Evolutionary conservation across 2,797 vertebrate genomes (phyloP).

Genomic region (Helostoma temminkii): DNA sequence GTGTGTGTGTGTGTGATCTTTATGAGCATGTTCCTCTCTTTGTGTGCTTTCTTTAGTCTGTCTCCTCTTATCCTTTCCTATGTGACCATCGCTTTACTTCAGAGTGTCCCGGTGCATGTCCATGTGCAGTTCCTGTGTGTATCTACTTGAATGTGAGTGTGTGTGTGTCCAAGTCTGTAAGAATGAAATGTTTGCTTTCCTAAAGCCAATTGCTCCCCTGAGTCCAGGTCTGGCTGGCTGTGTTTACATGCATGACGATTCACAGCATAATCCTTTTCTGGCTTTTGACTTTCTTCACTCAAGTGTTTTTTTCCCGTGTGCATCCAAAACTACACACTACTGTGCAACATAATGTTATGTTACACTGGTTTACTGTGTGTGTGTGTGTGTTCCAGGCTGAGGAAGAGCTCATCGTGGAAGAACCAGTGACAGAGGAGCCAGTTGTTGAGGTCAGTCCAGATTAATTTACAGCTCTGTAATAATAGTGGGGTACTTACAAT

Average conservation of each 20-base stretch:
- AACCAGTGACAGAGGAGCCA: conserved; percentile 71
- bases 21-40: conserved; percentile 33
- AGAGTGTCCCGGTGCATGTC: background rate
- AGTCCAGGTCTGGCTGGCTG: background rate
- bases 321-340: background rate
- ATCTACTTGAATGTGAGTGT: background rate
- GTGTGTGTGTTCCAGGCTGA: conserved; percentile 70
- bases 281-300: conserved; percentile 5
- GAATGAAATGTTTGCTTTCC: conserved; percentile 17
- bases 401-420: conserved; percentile 72
- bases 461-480: too few species aligned
- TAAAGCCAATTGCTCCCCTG: background rate
- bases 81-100: background rate
- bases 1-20: conserved; percentile 14
- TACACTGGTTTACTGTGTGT: conserved; percentile 1
- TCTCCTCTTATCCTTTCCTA: conserved; percentile 26
- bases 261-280: conserved; percentile 18
- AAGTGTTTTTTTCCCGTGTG: background rate
- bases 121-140: background rate
- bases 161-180: background rate
- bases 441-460: conserved; percentile 72
- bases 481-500: too few species aligned
- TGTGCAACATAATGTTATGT: conserved; percentile 16
- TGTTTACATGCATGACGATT: too few species aligned
- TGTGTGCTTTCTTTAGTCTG: conserved; percentile 26